Evolutionary conservation across 1,140 invertebrate genomes (phyloP).

Genomic region (Ruditapes philippinarum): DNA sequence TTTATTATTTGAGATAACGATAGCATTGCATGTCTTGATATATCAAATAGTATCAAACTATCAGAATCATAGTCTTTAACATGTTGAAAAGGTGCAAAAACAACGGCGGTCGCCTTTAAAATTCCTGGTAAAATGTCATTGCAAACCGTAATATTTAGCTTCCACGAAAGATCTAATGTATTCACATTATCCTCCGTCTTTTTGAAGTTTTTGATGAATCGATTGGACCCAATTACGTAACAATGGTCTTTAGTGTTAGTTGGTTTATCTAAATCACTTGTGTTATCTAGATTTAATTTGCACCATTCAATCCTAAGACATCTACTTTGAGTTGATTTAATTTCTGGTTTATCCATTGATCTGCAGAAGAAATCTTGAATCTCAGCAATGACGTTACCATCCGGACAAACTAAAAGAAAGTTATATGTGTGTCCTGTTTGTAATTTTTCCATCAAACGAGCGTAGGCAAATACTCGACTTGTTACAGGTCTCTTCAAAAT

Average conservation of each 20-base stretch:
- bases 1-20: neutral
- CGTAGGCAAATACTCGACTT: conserved; percentile 54
- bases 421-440: conserved; percentile 63
- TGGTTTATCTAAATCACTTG: neutral
- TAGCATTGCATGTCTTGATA: neutral
- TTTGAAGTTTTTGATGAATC: neutral
- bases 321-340: neutral
- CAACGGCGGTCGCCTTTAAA: neutral
- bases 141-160: conserved; percentile 26
- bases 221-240: conserved; percentile 48
- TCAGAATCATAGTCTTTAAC: no score
- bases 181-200: neutral
- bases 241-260: conserved; percentile 43
- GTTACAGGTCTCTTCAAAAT: neutral
- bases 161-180: neutral
- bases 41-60: no score
- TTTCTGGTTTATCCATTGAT: neutral
- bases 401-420: conserved; percentile 63
- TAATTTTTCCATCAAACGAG: neutral
- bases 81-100: no score
- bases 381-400: conserved; percentile 73
- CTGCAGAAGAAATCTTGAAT: neutral
- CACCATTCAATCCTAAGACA: neutral
- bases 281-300: no score
- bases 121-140: conserved; percentile 5